phyloP scores from a whole-genome alignment of 2,888 invertebrate species.

The Lasioglossum morio region DNA sequence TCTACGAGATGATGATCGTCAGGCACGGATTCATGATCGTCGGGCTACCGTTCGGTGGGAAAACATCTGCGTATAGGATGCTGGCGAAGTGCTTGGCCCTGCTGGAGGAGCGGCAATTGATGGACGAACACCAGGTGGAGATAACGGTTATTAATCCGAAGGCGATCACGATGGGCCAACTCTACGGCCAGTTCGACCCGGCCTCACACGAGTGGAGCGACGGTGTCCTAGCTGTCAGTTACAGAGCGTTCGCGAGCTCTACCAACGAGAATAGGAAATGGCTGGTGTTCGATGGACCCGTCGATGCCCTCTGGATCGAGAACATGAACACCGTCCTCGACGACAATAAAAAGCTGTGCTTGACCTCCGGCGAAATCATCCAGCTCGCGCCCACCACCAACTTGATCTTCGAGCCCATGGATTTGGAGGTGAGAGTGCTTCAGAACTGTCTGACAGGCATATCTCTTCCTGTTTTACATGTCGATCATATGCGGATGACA shows the following conservation, averaged over 20 bases:
- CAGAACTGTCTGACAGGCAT: neutral
- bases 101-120: constrained; percentile 90
- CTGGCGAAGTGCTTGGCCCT: constrained; percentile 92
- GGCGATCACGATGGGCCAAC: constrained; percentile 97
- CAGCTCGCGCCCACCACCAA: constrained; percentile 95
- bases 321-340: constrained; percentile 98
- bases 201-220: constrained; percentile 98
- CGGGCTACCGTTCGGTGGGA: constrained; percentile 96
- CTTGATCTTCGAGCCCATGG: constrained; percentile 97
- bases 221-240: constrained; percentile 93
- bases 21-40: constrained; percentile 98
- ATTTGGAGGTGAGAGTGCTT: constrained; percentile 88
- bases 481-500: neutral
- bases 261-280: constrained; percentile 91
- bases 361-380: constrained; percentile 99
- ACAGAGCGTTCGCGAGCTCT: constrained; percentile 91
- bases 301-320: constrained; percentile 98
- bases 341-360: constrained; percentile 97
- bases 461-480: neutral
- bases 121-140: constrained; percentile 92
- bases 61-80: constrained; percentile 93
- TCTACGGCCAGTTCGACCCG: constrained; percentile 98
- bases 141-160: constrained; percentile 96
- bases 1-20: constrained; percentile 98
- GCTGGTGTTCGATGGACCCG: constrained; percentile 98